Percentiles rank a stretch among this genome's conserved stretches.
Conservation (phyloP, 23 tunicate species). For the Botrylloides violaceus region DNA sequence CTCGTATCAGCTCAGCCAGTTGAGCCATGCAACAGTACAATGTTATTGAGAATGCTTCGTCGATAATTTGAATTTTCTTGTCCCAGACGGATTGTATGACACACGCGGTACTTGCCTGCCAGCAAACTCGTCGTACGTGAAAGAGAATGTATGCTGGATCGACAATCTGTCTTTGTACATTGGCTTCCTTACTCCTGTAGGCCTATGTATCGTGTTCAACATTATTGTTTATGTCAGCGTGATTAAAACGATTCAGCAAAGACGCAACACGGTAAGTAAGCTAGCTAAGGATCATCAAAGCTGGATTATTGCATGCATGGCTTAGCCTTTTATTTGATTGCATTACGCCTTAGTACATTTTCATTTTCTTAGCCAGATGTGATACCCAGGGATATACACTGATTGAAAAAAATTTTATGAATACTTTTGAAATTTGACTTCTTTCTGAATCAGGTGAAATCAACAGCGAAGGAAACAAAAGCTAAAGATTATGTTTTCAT, state of each 20-base stretch:
- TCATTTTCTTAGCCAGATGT: too few relatives aligned
- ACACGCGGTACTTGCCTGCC: too few relatives aligned
- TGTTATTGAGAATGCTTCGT: background rate
- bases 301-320: background rate
- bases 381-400: too few relatives aligned
- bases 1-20: too few relatives aligned
- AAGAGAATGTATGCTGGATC: slow-evolving; percentile 66
- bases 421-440: background rate
- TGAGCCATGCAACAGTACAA: background rate
- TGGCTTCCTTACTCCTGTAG: slow-evolving; percentile 74
- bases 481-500: slow-evolving; percentile 21
- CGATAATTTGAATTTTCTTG: background rate
- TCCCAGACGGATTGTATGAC: too few relatives aligned
- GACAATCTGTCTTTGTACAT: slow-evolving; percentile 51
- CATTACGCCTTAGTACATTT: too few relatives aligned
- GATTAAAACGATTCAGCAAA: slow-evolving; percentile 36
- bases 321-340: too few relatives aligned
- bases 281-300: too few relatives aligned
- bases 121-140: slow-evolving; percentile 36
- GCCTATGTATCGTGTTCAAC: slow-evolving; percentile 42
- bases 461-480: slow-evolving; percentile 17
- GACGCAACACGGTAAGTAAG: slow-evolving; percentile 24
- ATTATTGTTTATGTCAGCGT: slow-evolving; percentile 21
- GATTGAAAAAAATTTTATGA: too few relatives aligned
- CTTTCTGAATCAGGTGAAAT: slow-evolving; percentile 22